Evolutionary conservation across 2,888 invertebrate species (phyloP), one percentile per base, ranked within the genome.

Genomic region (Mechanitis mazaeus): DNA sequence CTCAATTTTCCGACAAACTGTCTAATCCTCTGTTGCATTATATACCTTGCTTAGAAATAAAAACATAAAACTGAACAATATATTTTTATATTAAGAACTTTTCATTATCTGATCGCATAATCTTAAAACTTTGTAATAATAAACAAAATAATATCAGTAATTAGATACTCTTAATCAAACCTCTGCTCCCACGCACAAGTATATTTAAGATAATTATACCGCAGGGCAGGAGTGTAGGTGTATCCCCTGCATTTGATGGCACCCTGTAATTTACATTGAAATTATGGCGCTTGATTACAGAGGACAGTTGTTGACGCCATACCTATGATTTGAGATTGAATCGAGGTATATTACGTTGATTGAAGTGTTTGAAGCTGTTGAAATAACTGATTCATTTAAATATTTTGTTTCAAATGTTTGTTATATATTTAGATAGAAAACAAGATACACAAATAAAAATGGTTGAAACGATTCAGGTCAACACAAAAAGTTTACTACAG

Each of bases 221-320:
- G 7, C 53, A n/a, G 31, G 53, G 53, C 38, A 54, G 58, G 33
- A 57, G 47, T 47, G 54, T 58, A 58, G 58, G 54, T 54, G 42
- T 50, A 31, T 31, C 50, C 50, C 31, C 31, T 50, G 50, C 50
- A 11, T 45, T 46, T 33, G 54, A 50, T 53, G 50, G 45, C 35
- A 35, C 59, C 54, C 63, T 63, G 50, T 63, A 33, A 63, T 63
- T 56, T 42, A 42, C 54, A 3, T 46, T 11, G 20, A 63, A 59
- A 63, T 59, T 56, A 63, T 54, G 45, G 54, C 4, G 35, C 42
- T 57, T 63, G 63, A 63, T 63, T 63, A 63, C 54, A 59, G 63
- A 54, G 59, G 28, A 56, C 54, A 38, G 45, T 63, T 46, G 20
- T 20, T 50, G 50, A 50, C 31, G 50, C 50, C 28, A 31, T 50